These are phyloP conservation scores for Sus scrofa DNA, from an alignment of 2,113 vertebrate genomes.

Conservation along the genomic window T2T-Sscrofa CM000824.6:205601001-205601500, in stretches of 20 bases:
- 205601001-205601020: background rate
- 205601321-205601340: too few species aligned
- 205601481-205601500: too few species aligned
- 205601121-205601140: background rate
- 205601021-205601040: background rate
- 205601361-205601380: too few species aligned
- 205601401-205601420: too few species aligned
- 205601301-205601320: too few species aligned
- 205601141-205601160: background rate
- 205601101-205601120: background rate
- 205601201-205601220: background rate
- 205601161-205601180: background rate
- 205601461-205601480: too few species aligned
- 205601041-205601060: background rate
- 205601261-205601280: background rate
- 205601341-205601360: too few species aligned
- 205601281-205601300: background rate
- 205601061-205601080: background rate
- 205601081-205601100: background rate
- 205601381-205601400: too few species aligned
- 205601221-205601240: background rate
- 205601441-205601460: too few species aligned
- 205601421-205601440: too few species aligned
- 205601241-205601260: background rate
- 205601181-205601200: background rate